phyloP scores from a whole-genome alignment of 1,140 invertebrate species.

The Aphis craccivora region DNA sequence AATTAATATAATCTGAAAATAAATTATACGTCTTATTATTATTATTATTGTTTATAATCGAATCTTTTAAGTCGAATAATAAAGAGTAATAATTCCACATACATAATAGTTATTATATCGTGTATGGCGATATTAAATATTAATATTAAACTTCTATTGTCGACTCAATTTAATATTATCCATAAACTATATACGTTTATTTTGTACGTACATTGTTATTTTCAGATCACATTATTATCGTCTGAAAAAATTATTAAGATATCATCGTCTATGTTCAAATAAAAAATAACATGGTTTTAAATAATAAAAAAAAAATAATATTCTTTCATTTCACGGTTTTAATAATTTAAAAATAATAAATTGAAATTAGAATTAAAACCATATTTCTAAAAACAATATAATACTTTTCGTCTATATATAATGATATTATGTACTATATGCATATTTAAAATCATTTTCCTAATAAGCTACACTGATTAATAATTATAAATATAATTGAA shows the following conservation, averaged over 20 bases:
- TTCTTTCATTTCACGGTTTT: not conserved
- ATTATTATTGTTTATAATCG: not conserved
- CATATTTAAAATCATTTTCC: not conserved
- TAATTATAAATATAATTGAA: conserved; percentile 5
- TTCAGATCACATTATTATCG: not conserved
- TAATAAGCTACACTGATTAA: not conserved
- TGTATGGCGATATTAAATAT: not conserved
- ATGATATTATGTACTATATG: not conserved
- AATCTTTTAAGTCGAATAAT: not conserved
- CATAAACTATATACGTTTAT: not conserved
- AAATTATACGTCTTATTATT: not conserved
- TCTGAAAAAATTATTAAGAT: not conserved
- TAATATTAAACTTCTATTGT: conserved; percentile 13
- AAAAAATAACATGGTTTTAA: not conserved
- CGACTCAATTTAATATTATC: conserved; percentile 1
- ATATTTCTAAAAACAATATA: not conserved
- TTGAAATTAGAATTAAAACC: not conserved
- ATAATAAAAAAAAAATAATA: not conserved
- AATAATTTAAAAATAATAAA: not conserved
- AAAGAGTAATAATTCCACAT: not conserved
- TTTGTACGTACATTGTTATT: not conserved
- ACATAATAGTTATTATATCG: not conserved
- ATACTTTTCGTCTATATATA: not conserved
- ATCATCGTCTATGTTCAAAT: not conserved
- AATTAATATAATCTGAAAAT: not conserved